These are phyloP conservation scores for Stenodera caucasica DNA, from an alignment of 2,888 invertebrate species.

Conservation along the genomic window DNA sequence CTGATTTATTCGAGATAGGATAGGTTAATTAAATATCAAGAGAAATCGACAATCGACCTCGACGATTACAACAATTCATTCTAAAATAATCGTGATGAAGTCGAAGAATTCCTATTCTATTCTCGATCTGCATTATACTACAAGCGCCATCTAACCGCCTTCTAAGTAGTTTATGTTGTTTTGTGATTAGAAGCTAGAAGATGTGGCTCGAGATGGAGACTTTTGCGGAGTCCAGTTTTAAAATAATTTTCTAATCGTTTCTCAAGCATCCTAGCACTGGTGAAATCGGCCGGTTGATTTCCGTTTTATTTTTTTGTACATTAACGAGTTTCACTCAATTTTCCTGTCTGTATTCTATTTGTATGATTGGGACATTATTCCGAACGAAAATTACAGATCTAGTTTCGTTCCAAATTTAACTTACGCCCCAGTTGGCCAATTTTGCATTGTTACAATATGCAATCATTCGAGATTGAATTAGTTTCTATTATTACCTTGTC, in stretches of 20 bases:
- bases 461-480: conserved; percentile 3
- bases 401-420: conserved; percentile 1
- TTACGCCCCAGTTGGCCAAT: conserved; percentile 4
- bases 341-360: conserved; percentile 1
- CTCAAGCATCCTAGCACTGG: no score
- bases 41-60: conserved; percentile 4
- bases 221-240: no score
- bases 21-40: conserved; percentile 7
- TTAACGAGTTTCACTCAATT: background rate
- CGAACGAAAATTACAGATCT: background rate
- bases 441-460: conserved; percentile 6
- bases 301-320: background rate
- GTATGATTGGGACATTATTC: background rate
- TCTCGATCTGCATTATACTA: no score
- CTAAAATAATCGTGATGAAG: background rate
- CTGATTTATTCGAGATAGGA: conserved; percentile 1
- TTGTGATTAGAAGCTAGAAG: no score
- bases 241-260: no score
- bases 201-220: no score
- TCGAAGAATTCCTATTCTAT: background rate
- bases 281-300: background rate
- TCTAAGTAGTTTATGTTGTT: no score
- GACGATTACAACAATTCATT: background rate
- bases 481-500: conserved; percentile 1
- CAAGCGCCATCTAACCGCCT: no score